Evolutionary conservation across 2,888 invertebrate species (phyloP).

Genomic region (Thera obeliscata): DNA sequence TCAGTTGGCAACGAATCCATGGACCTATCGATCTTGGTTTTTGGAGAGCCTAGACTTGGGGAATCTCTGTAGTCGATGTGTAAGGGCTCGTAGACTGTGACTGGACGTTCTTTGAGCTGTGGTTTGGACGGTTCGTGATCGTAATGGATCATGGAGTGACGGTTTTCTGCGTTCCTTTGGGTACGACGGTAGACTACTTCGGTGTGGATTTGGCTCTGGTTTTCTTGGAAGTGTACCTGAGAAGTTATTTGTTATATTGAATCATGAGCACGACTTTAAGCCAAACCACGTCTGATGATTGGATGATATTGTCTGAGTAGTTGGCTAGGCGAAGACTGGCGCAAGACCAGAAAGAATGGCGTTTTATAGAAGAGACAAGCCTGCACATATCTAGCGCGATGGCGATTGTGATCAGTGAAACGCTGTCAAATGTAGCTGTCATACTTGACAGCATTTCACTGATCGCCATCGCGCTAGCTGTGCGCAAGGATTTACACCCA

Average conservation of each 20-base stretch:
- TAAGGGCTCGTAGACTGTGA: conserved; percentile 76
- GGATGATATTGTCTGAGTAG: no score
- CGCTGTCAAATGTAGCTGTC: no score
- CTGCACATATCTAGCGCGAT: no score
- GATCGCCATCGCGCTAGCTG: no score
- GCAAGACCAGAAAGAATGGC: no score
- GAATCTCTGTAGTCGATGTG: conserved; percentile 78
- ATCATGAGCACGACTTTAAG: no score
- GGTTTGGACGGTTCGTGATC: conserved; percentile 75
- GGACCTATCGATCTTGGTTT: conserved; percentile 72
- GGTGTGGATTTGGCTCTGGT: conserved; percentile 49
- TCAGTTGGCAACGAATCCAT: conserved; percentile 78
- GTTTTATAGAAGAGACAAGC: no score
- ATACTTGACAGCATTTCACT: no score
- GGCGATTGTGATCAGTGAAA: no score
- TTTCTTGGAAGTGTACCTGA: conserved; percentile 79
- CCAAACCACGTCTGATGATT: no score
- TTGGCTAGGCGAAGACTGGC: no score
- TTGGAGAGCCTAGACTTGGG: conserved; percentile 73
- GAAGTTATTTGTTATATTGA: conserved; percentile 19
- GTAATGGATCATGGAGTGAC: conserved; percentile 82
- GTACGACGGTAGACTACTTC: conserved; percentile 74
- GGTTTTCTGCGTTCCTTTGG: conserved; percentile 73
- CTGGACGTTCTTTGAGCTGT: conserved; percentile 72
- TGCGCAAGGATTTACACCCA: no score